Base-by-base conservation (phyloP, 2,888 invertebrate species). In the Ferdinandea cuprea region DNA sequence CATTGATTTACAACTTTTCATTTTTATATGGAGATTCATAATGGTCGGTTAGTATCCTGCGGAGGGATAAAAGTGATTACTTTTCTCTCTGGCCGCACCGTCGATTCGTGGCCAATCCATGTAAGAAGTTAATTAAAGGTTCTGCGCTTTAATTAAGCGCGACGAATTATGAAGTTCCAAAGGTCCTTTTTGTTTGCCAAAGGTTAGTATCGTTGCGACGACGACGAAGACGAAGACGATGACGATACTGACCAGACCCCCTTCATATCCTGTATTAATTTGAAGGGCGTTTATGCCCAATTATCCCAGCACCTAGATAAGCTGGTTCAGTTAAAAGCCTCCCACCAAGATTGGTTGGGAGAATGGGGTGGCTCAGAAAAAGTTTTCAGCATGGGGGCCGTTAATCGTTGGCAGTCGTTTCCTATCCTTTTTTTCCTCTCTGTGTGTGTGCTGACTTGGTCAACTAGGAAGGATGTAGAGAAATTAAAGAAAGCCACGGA, bases 271-370 rank as follows among this genome's bases (percentile, higher is more conserved):
- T 71, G 69, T 71, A 77, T 77, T 81, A 81, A 81, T 81, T 81
- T 81, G 81, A 81, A 59, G 77, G 81, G 77, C 77, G 58, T 81
- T 81, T 81, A 81, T 81, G 81, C 81, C 71, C 81, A 81, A 81
- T 81, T 81, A 81, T 77, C 71, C 77, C 32, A 32, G 65, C 77
- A 77, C 81, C 77, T 77, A 77, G 81, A 81, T 81, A 81, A 81
- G 77, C 77, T 66, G 77, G 65, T 50, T 25, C 3, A 25, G 25
- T 25, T 25, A 25, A 25, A 25, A 25, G 25, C 25, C n/a, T n/a
- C n/a, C n/a, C n/a, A 25, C 25, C 25, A 25, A 25, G 25, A 61
- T 42, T 28, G 46, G 69, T 65, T 28, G 37, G 30, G 30, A 44
- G 30, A 21, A 40, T 54, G 48, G 42, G 52, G 5, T 40, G 6